phyloP scores from a whole-genome alignment of 2,888 invertebrate species.

The Galeruca laticollis region DNA sequence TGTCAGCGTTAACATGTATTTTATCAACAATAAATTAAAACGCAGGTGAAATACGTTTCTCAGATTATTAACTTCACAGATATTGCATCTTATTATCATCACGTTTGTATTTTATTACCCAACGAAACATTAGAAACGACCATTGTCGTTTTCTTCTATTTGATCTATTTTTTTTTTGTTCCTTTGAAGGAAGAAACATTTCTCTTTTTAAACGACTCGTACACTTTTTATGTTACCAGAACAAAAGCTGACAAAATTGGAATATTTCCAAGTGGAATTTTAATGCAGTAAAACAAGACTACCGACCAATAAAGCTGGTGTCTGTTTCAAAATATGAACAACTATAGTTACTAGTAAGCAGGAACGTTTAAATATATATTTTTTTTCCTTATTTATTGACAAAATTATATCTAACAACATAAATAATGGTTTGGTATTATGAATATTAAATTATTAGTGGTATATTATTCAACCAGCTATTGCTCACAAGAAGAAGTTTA shows the following conservation, averaged over 20 bases:
- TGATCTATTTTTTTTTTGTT: background rate
- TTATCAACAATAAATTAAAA: too few relatives aligned
- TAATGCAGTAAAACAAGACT: conserved; percentile 19
- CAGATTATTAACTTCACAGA: background rate
- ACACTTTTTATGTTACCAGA: conserved; percentile 34
- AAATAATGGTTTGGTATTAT: too few relatives aligned
- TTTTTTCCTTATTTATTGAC: background rate
- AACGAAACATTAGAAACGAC: background rate
- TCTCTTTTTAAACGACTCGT: conserved; percentile 10
- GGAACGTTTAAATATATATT: background rate
- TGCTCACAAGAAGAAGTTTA: too few relatives aligned
- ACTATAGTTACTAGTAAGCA: background rate
- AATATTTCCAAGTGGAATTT: conserved; percentile 47
- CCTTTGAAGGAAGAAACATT: conserved; percentile 5
- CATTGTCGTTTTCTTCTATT: background rate
- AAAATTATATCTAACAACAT: too few relatives aligned
- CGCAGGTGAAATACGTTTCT: too few relatives aligned
- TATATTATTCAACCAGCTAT: too few relatives aligned
- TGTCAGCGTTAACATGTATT: too few relatives aligned
- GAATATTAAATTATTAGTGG: too few relatives aligned
- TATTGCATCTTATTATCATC: background rate
- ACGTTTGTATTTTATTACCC: background rate
- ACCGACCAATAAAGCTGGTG: conserved; percentile 9
- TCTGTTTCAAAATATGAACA: conserved; percentile 1
- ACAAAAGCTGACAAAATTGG: conserved; percentile 49